Evolutionary conservation across 2,888 invertebrate species (phyloP), one percentile per base, ranked within the genome.

Genomic region (Rhogogaster chlorosoma): DNA sequence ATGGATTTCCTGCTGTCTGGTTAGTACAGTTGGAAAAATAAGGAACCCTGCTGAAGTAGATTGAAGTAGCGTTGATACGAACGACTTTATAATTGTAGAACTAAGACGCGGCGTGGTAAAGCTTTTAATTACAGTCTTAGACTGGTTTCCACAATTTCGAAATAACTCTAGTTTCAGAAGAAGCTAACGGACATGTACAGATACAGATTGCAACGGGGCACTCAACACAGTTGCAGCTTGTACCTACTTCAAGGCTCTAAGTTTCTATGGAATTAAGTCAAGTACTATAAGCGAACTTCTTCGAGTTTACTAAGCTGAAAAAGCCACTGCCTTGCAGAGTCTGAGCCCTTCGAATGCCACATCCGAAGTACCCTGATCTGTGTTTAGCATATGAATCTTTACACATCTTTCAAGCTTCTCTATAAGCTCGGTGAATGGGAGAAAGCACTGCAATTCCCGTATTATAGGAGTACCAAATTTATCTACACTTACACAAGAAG

Each of bases 111-210:
- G 61, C n/a, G 38, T 83, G 70, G 83, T 57, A 57, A 67, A 83
- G 45, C 83, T 83, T 83, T 67, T 83, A 83, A 83, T 83, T 83
- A 83, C 49, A 83, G 49, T 64, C 49, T 83, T 32, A 64, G 36
- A 32, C 83, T 32, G 64, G 42, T 70, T 83, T 67, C 70, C 45
- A 45, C 83, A 70, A 70, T 67, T 83, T 70, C 83, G 36, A 83
- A 67, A 70, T 49, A 83, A 83, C 64, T 83, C 83, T 67, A 83
- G 67, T 83, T 83, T 70, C 45, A 61, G 57, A 57, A 80, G 38
- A 80, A 80, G 26, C 80, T 26, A 61, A 61, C 80, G 26, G 36
- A 61, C 36, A 45, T 57, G 15, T 36, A 78, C 32, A 45, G 45
- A 38, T 38, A 61, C 22, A 61, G 32, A 80, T 61, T 80, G 80